A percentile compares a stretch with the other conserved stretches of the same genome.
Conservation (phyloP, 2,113 vertebrate genomes). For the Rhombomys opimus region DNA sequence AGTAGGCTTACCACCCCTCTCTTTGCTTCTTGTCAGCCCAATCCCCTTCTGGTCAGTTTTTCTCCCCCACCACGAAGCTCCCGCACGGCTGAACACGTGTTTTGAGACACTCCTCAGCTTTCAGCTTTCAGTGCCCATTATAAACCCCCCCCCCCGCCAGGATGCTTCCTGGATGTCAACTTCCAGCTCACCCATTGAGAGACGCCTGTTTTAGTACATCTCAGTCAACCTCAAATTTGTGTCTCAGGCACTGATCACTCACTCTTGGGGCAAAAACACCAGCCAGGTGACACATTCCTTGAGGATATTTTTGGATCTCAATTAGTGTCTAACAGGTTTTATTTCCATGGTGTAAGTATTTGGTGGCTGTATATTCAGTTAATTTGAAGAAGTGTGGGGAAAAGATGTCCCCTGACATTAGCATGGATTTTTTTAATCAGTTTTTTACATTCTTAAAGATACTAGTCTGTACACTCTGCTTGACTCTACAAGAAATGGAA, state of each 20-base stretch:
- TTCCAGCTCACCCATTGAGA: not conserved
- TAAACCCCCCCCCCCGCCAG: not conserved
- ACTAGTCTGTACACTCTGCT: not conserved
- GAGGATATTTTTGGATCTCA: not conserved
- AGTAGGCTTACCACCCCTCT: not conserved
- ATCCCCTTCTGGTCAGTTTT: not conserved
- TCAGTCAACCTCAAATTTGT: not conserved
- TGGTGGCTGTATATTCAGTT: slow-evolving; percentile 18
- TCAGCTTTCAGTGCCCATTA: not conserved
- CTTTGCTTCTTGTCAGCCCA: not conserved
- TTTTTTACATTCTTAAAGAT: slow-evolving; percentile 27
- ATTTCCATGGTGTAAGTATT: not conserved
- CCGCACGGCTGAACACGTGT: not conserved
- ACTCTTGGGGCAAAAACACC: not conserved
- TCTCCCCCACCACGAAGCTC: not conserved
- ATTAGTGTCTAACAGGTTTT: not conserved
- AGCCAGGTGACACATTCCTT: not conserved
- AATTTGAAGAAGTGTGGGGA: not conserved
- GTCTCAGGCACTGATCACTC: not conserved
- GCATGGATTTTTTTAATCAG: not conserved
- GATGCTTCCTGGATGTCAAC: not conserved
- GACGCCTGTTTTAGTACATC: not conserved
- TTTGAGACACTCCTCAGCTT: not conserved
- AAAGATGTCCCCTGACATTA: not conserved
- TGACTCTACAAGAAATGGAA: slow-evolving; percentile 31